Evolutionary conservation across 2,797 vertebrate species (phyloP).

Genomic region (Pteronotus mesoamericanus): DNA sequence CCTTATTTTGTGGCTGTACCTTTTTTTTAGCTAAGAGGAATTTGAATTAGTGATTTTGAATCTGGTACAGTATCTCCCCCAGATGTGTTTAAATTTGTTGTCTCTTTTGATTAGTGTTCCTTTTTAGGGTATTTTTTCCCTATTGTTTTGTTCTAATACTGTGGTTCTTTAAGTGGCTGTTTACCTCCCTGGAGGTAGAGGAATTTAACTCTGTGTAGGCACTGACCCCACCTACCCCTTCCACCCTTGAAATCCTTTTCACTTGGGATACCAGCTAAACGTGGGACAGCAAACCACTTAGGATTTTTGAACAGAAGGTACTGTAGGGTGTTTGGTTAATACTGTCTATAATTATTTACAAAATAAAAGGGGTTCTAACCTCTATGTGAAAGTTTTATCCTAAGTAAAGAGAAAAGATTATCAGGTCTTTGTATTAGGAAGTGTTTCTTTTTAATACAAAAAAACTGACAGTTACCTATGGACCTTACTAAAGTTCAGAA

Average conservation of each 20-base stretch:
- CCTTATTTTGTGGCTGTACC: neutral
- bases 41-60: neutral
- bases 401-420: neutral
- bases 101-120: neutral
- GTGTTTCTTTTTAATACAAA: neutral
- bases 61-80: neutral
- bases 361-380: constrained; percentile 20
- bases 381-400: neutral
- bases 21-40: neutral
- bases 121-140: neutral
- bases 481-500: neutral
- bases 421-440: neutral
- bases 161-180: neutral
- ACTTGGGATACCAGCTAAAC: neutral
- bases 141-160: neutral
- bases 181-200: neutral
- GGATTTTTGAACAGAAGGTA: constrained; percentile 23
- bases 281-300: neutral
- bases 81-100: no score
- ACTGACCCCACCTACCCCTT: neutral
- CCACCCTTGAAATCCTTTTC: neutral
- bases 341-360: neutral
- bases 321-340: neutral
- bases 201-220: neutral
- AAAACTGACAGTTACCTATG: neutral